Evolutionary conservation across 2,113 vertebrate species (phyloP), one percentile per base, ranked within the genome.

Genomic region (Mugil cephalus): DNA sequence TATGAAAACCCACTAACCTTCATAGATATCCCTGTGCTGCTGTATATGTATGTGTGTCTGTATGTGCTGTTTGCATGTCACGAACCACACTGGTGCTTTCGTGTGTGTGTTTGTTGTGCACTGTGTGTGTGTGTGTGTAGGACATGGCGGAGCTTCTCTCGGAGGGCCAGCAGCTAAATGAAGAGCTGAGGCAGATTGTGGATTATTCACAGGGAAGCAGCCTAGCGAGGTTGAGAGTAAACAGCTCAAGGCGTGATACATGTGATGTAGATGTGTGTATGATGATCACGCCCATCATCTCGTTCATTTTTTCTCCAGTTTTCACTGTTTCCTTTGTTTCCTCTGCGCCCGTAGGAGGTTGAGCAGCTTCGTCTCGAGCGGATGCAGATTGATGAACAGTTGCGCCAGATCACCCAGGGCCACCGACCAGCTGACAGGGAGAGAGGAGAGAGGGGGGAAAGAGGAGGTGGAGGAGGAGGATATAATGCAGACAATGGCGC

Each of bases 361-460:
- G 98, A 99, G 79, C 95, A 99, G 24, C 94, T 99, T 81, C 94
- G 98, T 69, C 87, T 99, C 94, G 98, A 99, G 90, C 94, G 98
- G 62, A 94, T 99, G 79, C 97, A 98, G 86, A 99, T 99, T 5
- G 98, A 99, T 15, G 98, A 99, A 39, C 98, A 99, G 58, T 84
- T 99, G 30, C 95, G 98, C 72, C 97, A 99, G 92, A 95, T 99
- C 62, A 97, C 96, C 76, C 96, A 98, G 95, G 96, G 97, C 73
- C 96, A 97, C 91, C 94, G 98, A 74, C 94, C 96, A 51, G 91
- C 92, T 24, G 93, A 95, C 45, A 94, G 83, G 47, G 89, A 87
- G 58, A 79, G 53, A 34, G 80, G 71, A 0, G 81, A 85, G 30
- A 68, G 75, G 1, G 82, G 50, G 1, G 87, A 71, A 1, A 50